Evolutionary conservation across 2,888 invertebrate species (phyloP).

Genomic region (Hirtodrosophila confusa): DNA sequence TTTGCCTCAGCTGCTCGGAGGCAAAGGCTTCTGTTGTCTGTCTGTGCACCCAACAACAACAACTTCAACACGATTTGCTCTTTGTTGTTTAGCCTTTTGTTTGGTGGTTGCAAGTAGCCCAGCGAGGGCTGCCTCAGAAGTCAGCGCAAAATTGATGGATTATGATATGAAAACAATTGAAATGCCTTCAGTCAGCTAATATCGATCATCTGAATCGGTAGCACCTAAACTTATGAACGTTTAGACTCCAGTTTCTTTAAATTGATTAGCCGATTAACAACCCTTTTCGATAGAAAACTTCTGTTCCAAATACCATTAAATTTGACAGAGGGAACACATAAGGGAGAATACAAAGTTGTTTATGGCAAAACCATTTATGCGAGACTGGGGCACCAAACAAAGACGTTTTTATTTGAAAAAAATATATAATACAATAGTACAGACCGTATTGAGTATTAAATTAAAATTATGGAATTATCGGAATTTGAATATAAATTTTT

Average conservation of each 20-base stretch:
- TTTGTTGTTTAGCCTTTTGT: conserved; percentile 64
- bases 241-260: conserved; percentile 14
- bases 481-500: no score
- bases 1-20: conserved; percentile 47
- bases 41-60: conserved; percentile 38
- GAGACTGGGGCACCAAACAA: no score
- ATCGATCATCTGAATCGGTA: conserved; percentile 27
- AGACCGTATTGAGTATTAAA: no score
- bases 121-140: conserved; percentile 57
- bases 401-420: no score
- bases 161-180: conserved; percentile 13
- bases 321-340: no score
- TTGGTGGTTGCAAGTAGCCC: conserved; percentile 59
- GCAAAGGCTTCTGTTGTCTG: conserved; percentile 59
- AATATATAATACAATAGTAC: no score
- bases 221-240: conserved; percentile 22
- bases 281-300: background rate
- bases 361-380: no score
- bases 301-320: no score
- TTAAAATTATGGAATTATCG: no score
- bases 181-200: conserved; percentile 7
- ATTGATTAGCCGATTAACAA: conserved; percentile 46
- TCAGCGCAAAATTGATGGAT: conserved; percentile 50
- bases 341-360: no score
- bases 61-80: conserved; percentile 43